Evolutionary conservation across 2,113 vertebrate species (phyloP).

Genomic region (Theristicus caerulescens): DNA sequence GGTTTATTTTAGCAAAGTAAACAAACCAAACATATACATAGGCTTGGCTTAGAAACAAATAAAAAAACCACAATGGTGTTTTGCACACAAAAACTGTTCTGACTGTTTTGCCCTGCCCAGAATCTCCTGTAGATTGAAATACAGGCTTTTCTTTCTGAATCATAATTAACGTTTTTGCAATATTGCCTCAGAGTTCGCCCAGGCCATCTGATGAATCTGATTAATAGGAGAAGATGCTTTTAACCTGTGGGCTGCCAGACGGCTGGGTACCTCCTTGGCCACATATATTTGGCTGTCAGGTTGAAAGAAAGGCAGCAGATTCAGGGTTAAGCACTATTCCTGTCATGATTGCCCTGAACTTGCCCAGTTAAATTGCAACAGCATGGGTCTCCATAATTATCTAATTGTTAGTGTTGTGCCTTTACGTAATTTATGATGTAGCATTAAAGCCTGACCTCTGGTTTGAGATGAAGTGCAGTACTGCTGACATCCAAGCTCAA

Average conservation of each 20-base stretch:
- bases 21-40: background rate
- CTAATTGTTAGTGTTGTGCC: conserved; percentile 81
- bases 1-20: background rate
- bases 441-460: conserved; percentile 79
- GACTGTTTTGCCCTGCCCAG: background rate
- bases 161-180: conserved; percentile 64
- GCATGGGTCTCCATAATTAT: conserved; percentile 80
- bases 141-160: conserved; percentile 33
- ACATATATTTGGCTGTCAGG: conserved; percentile 12
- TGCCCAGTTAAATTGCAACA: conserved; percentile 79
- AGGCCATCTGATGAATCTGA: conserved; percentile 50
- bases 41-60: background rate
- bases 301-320: conserved; percentile 56
- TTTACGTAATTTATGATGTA: conserved; percentile 80
- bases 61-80: background rate
- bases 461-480: conserved; percentile 73
- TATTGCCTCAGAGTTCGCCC: conserved; percentile 46
- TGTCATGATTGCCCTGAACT: conserved; percentile 77
- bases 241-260: conserved; percentile 61
- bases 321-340: conserved; percentile 72
- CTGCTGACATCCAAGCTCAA: conserved; percentile 79
- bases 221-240: conserved; percentile 54
- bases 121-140: conserved; percentile 34
- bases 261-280: background rate
- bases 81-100: background rate